phyloP scores from a whole-genome alignment of 2,888 invertebrate species.

The Glyphotaelius pellucidus region DNA sequence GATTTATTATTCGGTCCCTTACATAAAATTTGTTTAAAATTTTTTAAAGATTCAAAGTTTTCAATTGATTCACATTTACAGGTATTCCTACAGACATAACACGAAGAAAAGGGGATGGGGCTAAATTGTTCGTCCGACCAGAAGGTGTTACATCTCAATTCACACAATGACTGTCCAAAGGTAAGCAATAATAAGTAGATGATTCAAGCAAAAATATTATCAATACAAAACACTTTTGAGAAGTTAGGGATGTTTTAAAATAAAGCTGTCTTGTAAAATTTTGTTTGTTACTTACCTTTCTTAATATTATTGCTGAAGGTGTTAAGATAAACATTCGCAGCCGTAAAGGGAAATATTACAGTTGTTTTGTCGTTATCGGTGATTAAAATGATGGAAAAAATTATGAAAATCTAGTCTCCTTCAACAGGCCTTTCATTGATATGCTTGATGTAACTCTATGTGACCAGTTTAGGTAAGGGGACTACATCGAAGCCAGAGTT shows the following conservation, averaged over 20 bases:
- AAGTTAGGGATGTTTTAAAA: background rate
- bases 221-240: background rate
- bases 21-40: no score
- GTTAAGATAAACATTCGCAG: background rate
- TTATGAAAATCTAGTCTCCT: no score
- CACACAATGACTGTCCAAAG: background rate
- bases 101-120: background rate
- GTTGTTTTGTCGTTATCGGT: background rate
- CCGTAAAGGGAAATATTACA: background rate
- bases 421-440: no score
- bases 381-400: no score
- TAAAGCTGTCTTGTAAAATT: background rate
- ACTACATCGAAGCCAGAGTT: no score
- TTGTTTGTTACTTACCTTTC: background rate
- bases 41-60: no score
- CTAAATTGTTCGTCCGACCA: slow-evolving; percentile 9
- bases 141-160: slow-evolving; percentile 2
- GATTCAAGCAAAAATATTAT: background rate
- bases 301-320: background rate
- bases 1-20: no score
- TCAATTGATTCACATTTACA: no score
- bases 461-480: no score
- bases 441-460: no score
- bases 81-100: background rate
- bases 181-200: background rate